phyloP scores from a whole-genome alignment of 2,113 vertebrate genomes.

The Colistium nudipinnis region DNA sequence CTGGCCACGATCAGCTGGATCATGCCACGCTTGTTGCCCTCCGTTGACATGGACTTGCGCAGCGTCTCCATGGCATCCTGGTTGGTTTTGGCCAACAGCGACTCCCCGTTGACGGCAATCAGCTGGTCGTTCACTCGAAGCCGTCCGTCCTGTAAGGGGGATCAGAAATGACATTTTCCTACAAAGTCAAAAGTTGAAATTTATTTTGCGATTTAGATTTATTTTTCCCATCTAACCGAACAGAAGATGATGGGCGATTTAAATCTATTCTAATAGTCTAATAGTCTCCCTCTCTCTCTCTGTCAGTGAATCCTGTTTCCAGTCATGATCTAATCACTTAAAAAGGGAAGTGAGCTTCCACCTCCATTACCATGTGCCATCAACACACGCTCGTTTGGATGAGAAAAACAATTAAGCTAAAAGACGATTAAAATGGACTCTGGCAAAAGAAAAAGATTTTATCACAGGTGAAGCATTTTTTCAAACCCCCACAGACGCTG shows the following conservation, averaged over 20 bases:
- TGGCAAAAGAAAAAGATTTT: conserved; percentile 21
- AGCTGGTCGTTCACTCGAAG: conserved; percentile 95
- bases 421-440: conserved; percentile 17
- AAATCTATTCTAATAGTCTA: conserved; percentile 20
- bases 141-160: conserved; percentile 88
- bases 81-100: conserved; percentile 94
- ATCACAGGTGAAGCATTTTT: conserved; percentile 9
- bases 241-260: not conserved
- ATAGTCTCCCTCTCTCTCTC: conserved; percentile 11
- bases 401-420: conserved; percentile 42
- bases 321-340: conserved; percentile 32
- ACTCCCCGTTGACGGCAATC: conserved; percentile 96
- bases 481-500: not conserved
- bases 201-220: too few species aligned
- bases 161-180: not conserved
- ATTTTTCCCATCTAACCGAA: not conserved
- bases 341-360: conserved; percentile 26
- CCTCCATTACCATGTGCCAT: conserved; percentile 42
- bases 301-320: conserved; percentile 27
- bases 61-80: conserved; percentile 99
- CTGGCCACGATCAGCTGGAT: conserved; percentile 97
- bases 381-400: conserved; percentile 35
- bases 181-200: too few species aligned
- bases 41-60: conserved; percentile 94
- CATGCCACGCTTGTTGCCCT: conserved; percentile 95